These are phyloP conservation scores for Eledone cirrhosa DNA, from an alignment of 2,888 invertebrate species.

Conservation along the genomic window DNA sequence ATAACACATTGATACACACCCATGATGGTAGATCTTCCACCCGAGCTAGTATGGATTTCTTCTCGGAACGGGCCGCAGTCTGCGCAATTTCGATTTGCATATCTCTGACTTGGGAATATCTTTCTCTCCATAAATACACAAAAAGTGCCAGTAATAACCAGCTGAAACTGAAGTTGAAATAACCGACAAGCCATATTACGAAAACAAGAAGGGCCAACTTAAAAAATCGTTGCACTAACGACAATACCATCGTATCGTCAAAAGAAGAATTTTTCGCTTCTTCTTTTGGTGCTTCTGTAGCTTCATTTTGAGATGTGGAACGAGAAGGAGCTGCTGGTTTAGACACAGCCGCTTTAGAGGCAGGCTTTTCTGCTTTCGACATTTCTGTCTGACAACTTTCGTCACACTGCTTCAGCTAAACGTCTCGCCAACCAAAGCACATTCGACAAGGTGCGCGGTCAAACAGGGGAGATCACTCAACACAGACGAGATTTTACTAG, in stretches of 20 bases:
- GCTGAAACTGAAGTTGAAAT: constrained; percentile 76
- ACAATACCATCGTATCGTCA: constrained; percentile 55
- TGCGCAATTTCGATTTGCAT: constrained; percentile 77
- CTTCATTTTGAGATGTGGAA: neutral
- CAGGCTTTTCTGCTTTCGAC: neutral
- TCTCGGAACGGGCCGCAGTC: constrained; percentile 75
- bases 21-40: constrained; percentile 92
- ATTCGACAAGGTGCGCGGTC: too few relatives aligned
- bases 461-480: too few relatives aligned
- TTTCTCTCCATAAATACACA: constrained; percentile 75
- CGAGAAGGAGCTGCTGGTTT: neutral
- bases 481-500: too few relatives aligned
- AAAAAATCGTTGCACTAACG: constrained; percentile 57
- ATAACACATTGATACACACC: constrained; percentile 73
- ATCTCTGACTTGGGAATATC: constrained; percentile 73
- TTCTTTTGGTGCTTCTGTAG: neutral
- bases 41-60: constrained; percentile 84
- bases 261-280: constrained; percentile 8
- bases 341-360: neutral
- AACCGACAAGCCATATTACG: constrained; percentile 62
- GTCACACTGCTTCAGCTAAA: neutral
- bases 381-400: neutral
- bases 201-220: constrained; percentile 60
- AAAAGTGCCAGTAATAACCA: constrained; percentile 87
- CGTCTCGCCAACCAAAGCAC: neutral